phyloP scores from a whole-genome alignment of 2,797 vertebrate genomes.

The Periparus ater region DNA sequence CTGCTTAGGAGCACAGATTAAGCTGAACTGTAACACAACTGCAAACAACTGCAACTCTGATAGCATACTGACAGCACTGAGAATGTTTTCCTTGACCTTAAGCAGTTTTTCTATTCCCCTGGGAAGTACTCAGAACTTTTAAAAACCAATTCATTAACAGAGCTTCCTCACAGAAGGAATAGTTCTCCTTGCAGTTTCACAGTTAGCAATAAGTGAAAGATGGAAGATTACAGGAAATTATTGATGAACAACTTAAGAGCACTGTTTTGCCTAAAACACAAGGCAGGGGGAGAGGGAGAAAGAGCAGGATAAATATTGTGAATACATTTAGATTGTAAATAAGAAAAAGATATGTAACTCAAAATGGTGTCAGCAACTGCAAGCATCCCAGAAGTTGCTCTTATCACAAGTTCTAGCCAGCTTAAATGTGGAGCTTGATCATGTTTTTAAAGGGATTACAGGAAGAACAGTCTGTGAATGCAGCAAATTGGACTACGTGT shows the following conservation, averaged over 20 bases:
- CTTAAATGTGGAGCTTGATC: neutral
- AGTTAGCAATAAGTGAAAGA: neutral
- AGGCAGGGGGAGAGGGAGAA: neutral
- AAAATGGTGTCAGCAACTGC: neutral
- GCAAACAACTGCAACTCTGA: neutral
- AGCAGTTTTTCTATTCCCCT: neutral
- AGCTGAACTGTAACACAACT: neutral
- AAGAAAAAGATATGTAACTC: neutral
- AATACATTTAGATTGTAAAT: neutral
- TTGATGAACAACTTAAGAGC: neutral
- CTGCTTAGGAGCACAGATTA: neutral
- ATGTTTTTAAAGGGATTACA: neutral
- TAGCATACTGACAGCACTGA: neutral
- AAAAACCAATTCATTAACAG: neutral
- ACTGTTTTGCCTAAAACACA: neutral
- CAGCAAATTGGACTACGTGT: neutral
- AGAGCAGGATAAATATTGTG: neutral
- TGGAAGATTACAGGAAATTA: neutral
- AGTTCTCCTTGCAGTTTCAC: neutral
- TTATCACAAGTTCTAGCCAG: neutral
- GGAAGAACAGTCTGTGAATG: neutral
- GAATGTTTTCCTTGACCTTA: neutral
- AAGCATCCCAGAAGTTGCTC: neutral
- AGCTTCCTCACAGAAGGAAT: neutral
- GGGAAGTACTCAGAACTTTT: neutral